Percentiles rank a stretch among this genome's conserved stretches.
Conservation (phyloP, 2,113 vertebrate genomes). For the Heliornis fulica region DNA sequence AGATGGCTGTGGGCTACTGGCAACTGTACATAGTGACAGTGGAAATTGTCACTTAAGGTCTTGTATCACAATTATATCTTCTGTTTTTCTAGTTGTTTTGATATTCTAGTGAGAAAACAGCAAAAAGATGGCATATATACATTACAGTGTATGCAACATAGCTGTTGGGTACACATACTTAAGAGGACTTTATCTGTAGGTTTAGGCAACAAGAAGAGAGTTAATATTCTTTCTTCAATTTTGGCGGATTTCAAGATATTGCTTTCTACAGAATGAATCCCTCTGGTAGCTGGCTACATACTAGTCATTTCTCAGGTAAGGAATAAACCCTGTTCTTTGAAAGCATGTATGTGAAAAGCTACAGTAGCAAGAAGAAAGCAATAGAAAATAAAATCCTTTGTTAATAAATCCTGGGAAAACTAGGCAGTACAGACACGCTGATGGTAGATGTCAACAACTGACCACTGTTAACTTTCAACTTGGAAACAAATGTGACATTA, state of each 20-base stretch:
- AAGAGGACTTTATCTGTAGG: neutral
- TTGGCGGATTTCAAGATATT: neutral
- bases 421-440: neutral
- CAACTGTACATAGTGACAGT: neutral
- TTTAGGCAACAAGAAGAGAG: neutral
- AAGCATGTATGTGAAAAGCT: neutral
- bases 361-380: neutral
- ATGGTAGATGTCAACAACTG: neutral
- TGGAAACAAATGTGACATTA: neutral
- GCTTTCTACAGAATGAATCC: neutral
- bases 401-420: neutral
- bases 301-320: neutral
- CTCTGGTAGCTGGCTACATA: neutral
- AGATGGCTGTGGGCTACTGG: constrained; percentile 18
- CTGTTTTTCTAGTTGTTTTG: neutral
- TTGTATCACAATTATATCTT: neutral
- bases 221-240: neutral
- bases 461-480: neutral
- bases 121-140: neutral
- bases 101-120: neutral
- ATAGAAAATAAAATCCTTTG: neutral
- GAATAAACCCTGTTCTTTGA: neutral
- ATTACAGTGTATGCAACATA: neutral
- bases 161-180: neutral
- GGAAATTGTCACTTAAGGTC: neutral